Conservation (phyloP, 2,113 vertebrate species). For the Argyrosomus japonicus region DNA sequence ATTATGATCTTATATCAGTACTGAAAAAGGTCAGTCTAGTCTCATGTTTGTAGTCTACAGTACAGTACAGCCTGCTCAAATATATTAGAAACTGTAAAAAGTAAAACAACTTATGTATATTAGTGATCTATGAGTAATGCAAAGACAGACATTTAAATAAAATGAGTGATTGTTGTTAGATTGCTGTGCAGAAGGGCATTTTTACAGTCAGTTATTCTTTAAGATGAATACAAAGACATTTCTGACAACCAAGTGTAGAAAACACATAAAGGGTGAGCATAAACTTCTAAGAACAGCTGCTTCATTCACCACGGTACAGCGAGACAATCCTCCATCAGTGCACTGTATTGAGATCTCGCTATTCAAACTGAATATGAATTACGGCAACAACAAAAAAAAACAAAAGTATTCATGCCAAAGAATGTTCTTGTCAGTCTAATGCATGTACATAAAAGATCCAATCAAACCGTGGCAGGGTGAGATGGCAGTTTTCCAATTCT, state of each 20-base stretch:
- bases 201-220: background rate
- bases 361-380: slow-evolving; percentile 59
- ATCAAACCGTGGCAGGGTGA: slow-evolving; percentile 59
- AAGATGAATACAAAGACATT: slow-evolving; percentile 15
- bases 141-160: slow-evolving; percentile 13
- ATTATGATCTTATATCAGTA: slow-evolving; percentile 52
- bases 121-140: background rate
- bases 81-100: slow-evolving; percentile 15
- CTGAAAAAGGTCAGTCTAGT: slow-evolving; percentile 36
- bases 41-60: slow-evolving; percentile 18
- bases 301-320: slow-evolving; percentile 14
- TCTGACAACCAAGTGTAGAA: slow-evolving; percentile 21
- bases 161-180: slow-evolving; percentile 11
- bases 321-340: slow-evolving; percentile 29
- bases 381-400: slow-evolving; percentile 34
- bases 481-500: slow-evolving; percentile 66
- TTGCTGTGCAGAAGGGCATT: background rate
- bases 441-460: slow-evolving; percentile 57
- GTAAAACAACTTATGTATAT: background rate
- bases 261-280: slow-evolving; percentile 35
- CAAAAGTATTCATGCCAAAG: slow-evolving; percentile 37
- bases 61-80: background rate
- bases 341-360: slow-evolving; percentile 32
- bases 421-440: slow-evolving; percentile 65
- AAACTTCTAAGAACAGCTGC: slow-evolving; percentile 32